Evolutionary conservation across 2,888 invertebrate species (phyloP).

Genomic region (Epirrhoe tristata): DNA sequence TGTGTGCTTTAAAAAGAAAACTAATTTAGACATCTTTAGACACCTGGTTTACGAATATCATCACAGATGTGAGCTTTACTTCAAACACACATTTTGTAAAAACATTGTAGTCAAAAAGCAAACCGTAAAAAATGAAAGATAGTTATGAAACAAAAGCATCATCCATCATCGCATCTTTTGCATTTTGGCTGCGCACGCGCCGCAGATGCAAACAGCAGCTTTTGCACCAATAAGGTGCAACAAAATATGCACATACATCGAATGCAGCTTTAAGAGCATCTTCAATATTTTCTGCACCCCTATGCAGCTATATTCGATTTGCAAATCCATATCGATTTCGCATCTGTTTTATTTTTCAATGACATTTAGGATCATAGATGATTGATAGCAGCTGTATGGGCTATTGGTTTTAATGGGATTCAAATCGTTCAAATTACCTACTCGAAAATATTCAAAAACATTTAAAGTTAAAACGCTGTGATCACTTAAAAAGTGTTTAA

Average conservation of each 20-base stretch:
- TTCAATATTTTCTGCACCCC: constrained; percentile 33
- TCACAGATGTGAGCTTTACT: background rate
- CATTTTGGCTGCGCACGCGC: constrained; percentile 61
- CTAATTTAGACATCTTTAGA: no score
- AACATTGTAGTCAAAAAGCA: constrained; percentile 2
- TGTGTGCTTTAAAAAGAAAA: no score
- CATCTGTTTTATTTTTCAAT: constrained; percentile 46
- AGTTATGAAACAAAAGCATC: constrained; percentile 61
- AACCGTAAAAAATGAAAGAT: constrained; percentile 20
- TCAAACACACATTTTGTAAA: background rate
- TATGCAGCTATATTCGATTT: constrained; percentile 27
- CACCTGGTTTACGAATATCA: no score
- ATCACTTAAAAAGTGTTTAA: no score
- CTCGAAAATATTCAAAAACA: background rate
- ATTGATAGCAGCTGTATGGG: background rate
- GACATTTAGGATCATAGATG: background rate
- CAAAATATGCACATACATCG: constrained; percentile 1
- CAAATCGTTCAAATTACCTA: background rate
- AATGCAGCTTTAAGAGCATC: constrained; percentile 21
- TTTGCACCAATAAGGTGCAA: constrained; percentile 14
- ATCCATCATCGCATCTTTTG: constrained; percentile 63
- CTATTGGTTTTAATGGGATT: background rate
- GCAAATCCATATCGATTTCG: constrained; percentile 52
- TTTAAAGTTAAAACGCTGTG: background rate
- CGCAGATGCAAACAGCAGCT: constrained; percentile 63